Conservation (phyloP, 30 jellyfish, hydroid and myxozoan species). For the Aurelia aurita region DNA sequence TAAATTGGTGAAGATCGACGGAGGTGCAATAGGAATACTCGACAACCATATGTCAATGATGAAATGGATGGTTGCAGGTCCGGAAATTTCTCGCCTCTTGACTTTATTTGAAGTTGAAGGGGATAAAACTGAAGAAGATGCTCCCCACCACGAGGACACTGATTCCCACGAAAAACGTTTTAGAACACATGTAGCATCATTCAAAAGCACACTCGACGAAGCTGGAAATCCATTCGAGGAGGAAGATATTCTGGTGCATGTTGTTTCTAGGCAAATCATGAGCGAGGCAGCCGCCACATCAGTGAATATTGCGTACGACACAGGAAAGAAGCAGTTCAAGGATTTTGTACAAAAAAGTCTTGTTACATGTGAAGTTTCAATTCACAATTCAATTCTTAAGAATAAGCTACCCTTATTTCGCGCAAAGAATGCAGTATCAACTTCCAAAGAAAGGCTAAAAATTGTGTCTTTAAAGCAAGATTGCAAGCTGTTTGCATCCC, state of each 20-base stretch:
- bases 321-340: conserved; percentile 22
- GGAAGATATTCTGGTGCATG: too few relatives aligned
- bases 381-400: neutral
- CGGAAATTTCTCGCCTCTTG: conserved; percentile 33
- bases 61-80: conserved; percentile 56
- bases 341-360: conserved; percentile 10
- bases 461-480: too few relatives aligned
- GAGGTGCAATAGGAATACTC: conserved; percentile 59
- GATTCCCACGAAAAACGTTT: too few relatives aligned
- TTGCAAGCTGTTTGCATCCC: conserved; percentile 17
- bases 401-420: conserved; percentile 17
- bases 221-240: too few relatives aligned
- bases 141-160: conserved; percentile 28
- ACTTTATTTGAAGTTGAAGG: neutral
- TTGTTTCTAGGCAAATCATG: too few relatives aligned
- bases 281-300: too few relatives aligned
- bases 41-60: conserved; percentile 28
- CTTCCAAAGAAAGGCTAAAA: conserved; percentile 28
- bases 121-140: conserved; percentile 2
- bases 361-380: neutral
- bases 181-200: too few relatives aligned
- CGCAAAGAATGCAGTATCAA: neutral
- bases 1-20: too few relatives aligned
- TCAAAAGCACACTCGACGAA: too few relatives aligned
- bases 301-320: too few relatives aligned